Evolutionary conservation across 2,888 invertebrate genomes (phyloP).

Genomic region (Volucella inflata): DNA sequence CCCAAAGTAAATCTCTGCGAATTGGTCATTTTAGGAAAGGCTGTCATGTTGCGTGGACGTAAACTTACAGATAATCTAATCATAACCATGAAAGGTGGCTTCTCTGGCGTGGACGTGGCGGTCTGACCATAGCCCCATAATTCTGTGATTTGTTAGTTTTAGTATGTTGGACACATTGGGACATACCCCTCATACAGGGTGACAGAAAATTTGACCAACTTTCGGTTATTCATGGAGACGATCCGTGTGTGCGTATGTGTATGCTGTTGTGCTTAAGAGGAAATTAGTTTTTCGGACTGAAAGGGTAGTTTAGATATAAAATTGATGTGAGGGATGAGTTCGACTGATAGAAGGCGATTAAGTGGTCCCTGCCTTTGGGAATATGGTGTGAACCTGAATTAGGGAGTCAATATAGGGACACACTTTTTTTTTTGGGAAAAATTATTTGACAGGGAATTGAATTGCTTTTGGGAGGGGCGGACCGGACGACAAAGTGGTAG

Average conservation of each 20-base stretch:
- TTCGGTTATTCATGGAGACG: slow-evolving; percentile 25
- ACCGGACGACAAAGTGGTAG: too few species aligned
- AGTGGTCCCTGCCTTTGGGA: slow-evolving; percentile 11
- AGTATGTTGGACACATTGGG: neutral
- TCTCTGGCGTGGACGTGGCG: slow-evolving; percentile 9
- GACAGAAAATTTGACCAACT: slow-evolving; percentile 20
- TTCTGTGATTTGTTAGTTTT: slow-evolving; percentile 51
- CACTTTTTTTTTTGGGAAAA: neutral
- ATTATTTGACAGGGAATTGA: too few species aligned
- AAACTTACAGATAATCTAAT: slow-evolving; percentile 67
- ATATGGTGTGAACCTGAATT: neutral
- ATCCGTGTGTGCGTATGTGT: slow-evolving; percentile 1
- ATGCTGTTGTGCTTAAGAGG: slow-evolving; percentile 8
- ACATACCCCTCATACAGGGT: neutral
- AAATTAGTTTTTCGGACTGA: slow-evolving; percentile 43
- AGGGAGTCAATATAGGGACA: neutral
- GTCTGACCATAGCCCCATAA: slow-evolving; percentile 14
- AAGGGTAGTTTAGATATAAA: slow-evolving; percentile 8
- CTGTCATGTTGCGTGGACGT: slow-evolving; percentile 60
- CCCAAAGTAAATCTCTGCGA: slow-evolving; percentile 50
- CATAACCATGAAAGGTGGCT: slow-evolving; percentile 55
- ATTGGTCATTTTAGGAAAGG: slow-evolving; percentile 36
- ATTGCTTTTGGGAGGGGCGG: too few species aligned
- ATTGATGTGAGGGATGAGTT: slow-evolving; percentile 35
- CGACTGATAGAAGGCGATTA: slow-evolving; percentile 36